A percentile compares a stretch with the other conserved stretches of the same genome.
Conservation (phyloP, 2,113 vertebrate genomes). For the Anolis sagrei region DNA sequence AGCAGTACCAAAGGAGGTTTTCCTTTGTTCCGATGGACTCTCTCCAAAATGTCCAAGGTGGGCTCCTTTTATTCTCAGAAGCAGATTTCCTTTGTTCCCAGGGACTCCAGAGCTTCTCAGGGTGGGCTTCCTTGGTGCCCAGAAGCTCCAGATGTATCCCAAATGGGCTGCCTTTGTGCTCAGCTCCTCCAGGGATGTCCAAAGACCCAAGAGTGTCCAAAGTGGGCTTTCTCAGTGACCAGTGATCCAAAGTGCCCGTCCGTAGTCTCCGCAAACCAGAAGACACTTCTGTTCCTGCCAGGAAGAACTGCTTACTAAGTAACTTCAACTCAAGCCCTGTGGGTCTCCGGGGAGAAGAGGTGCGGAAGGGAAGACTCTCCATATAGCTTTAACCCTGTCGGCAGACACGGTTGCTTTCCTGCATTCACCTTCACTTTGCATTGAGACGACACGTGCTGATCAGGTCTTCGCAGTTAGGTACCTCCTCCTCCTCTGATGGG, state of each 20-base stretch:
- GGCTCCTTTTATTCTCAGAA: too few species aligned
- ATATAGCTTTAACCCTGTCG: slow-evolving; percentile 6
- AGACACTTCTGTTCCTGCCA: background rate
- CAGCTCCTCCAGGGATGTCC: background rate
- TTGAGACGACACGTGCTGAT: too few species aligned
- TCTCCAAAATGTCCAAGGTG: too few species aligned
- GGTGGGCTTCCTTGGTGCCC: too few species aligned
- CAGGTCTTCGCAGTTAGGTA: rapidly evolving
- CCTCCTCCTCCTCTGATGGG: background rate
- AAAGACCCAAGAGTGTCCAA: too few species aligned
- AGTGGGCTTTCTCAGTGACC: too few species aligned
- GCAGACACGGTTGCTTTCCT: background rate
- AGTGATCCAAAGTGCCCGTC: too few species aligned
- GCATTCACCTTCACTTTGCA: too few species aligned
- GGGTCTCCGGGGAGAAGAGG: background rate
- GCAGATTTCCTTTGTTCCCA: too few species aligned
- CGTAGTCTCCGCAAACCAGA: background rate
- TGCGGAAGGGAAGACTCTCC: background rate
- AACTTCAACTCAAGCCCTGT: slow-evolving; percentile 15
- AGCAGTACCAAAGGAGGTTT: too few species aligned
- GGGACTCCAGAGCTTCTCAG: background rate
- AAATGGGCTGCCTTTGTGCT: background rate
- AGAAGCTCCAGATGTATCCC: too few species aligned
- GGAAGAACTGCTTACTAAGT: slow-evolving; percentile 8
- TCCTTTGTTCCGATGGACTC: too few species aligned